phyloP scores from a whole-genome alignment of 2,888 invertebrate species.

The Drosophila koepferae region DNA sequence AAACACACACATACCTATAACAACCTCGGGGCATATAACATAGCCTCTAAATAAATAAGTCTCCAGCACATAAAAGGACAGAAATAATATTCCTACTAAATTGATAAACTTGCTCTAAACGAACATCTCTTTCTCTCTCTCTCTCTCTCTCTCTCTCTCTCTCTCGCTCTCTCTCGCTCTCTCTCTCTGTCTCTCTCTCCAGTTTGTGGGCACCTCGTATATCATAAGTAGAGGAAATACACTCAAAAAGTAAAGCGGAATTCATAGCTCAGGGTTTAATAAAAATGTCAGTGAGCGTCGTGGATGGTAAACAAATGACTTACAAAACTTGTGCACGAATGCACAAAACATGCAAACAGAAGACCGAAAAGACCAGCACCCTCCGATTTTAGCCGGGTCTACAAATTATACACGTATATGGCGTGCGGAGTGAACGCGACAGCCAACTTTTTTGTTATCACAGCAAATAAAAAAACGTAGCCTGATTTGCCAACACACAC shows the following conservation, averaged over 20 bases:
- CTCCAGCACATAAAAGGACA: neutral
- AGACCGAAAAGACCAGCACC: slow-evolving; percentile 11
- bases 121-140: neutral
- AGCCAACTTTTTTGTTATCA: slow-evolving; percentile 56
- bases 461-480: slow-evolving; percentile 55
- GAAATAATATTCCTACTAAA: slow-evolving; percentile 16
- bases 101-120: slow-evolving; percentile 3
- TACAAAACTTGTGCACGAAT: slow-evolving; percentile 80
- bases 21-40: neutral
- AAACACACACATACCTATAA: neutral
- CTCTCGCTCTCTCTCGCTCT: neutral
- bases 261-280: slow-evolving; percentile 48
- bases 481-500: slow-evolving; percentile 39
- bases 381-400: slow-evolving; percentile 14
- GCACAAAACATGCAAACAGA: slow-evolving; percentile 77
- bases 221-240: slow-evolving; percentile 12
- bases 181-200: neutral
- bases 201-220: slow-evolving; percentile 1
- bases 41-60: neutral
- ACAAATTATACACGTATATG: slow-evolving; percentile 60
- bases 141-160: no score
- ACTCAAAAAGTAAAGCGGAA: slow-evolving; percentile 42
- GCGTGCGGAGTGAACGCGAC: slow-evolving; percentile 53
- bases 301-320: slow-evolving; percentile 74
- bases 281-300: slow-evolving; percentile 72